A percentile compares a stretch with the other conserved stretches of the same genome.
These are phyloP conservation scores for Agrotis clavis DNA, from an alignment of 2,888 invertebrate genomes.

Conservation along the genomic window DNA sequence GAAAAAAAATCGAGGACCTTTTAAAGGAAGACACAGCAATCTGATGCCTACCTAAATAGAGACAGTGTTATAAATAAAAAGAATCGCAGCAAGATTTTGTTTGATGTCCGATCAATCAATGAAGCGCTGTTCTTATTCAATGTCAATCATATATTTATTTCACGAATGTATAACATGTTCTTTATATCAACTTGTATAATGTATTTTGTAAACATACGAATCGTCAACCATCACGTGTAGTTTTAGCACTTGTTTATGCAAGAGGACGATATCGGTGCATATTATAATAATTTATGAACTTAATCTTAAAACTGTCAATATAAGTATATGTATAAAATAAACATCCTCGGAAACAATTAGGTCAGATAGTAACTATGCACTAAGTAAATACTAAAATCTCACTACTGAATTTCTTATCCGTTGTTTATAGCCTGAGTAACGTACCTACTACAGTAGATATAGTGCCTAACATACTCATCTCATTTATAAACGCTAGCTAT, in stretches of 20 bases:
- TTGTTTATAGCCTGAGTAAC: background rate
- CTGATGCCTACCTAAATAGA: background rate
- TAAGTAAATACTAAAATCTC: constrained; percentile 3
- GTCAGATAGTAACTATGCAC: constrained; percentile 22
- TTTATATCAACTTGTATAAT: constrained; percentile 19
- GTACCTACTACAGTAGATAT: no score
- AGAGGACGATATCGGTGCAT: constrained; percentile 2
- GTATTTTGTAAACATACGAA: constrained; percentile 45
- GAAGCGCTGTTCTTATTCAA: constrained; percentile 20
- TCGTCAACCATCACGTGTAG: constrained; percentile 22
- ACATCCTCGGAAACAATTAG: background rate
- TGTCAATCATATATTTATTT: constrained; percentile 28
- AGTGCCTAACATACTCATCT: constrained; percentile 1
- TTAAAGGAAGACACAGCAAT: background rate
- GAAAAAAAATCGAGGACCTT: background rate
- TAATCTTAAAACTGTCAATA: constrained; percentile 8
- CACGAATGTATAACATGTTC: background rate
- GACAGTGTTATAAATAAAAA: background rate
- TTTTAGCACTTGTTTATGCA: constrained; percentile 37
- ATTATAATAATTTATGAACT: constrained; percentile 4
- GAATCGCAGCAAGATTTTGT: background rate
- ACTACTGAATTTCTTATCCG: background rate
- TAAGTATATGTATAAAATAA: constrained; percentile 14
- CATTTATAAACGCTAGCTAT: background rate
- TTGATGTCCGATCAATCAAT: constrained; percentile 6